Evolutionary conservation across 2,797 vertebrate genomes (phyloP).

Genomic region (Aselliscus stoliczkanus): DNA sequence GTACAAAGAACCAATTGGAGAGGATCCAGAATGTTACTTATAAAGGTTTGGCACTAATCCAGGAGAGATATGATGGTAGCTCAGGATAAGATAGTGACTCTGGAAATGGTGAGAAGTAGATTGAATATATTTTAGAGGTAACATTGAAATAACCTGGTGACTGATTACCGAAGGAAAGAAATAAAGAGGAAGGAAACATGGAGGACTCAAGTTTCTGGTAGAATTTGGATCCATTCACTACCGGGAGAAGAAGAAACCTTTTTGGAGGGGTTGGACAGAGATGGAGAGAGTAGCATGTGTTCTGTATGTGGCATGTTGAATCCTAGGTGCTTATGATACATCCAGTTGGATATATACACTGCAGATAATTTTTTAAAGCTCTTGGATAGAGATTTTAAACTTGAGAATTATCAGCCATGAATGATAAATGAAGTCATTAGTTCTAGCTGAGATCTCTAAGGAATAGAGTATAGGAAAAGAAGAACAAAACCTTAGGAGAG

Average conservation of each 20-base stretch:
- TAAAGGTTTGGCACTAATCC: not conserved
- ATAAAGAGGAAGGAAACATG: not conserved
- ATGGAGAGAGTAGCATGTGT: not conserved
- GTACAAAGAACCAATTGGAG: not conserved
- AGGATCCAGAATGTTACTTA: not conserved
- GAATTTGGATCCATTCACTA: not conserved
- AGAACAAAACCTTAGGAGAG: not conserved
- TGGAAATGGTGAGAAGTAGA: not conserved
- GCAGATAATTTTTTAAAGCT: not conserved
- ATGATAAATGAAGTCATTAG: slow-evolving; percentile 14
- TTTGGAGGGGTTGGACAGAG: not conserved
- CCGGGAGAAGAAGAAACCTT: not conserved
- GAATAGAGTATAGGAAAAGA: not conserved
- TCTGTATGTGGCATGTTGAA: not conserved
- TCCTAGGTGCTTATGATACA: not conserved
- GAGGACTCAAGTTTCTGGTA: not conserved
- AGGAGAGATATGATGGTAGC: not conserved
- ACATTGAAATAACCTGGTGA: not conserved
- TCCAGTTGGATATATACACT: not conserved
- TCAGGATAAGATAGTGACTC: not conserved
- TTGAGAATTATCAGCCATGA: not conserved
- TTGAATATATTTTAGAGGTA: not conserved
- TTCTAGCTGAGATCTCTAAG: not conserved
- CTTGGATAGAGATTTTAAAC: not conserved
- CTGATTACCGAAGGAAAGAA: not conserved